A percentile compares a stretch with the other conserved stretches of the same genome.
Evolutionary conservation across 2,888 invertebrate species (phyloP).

Genomic region (Drosophila vallismaia): DNA sequence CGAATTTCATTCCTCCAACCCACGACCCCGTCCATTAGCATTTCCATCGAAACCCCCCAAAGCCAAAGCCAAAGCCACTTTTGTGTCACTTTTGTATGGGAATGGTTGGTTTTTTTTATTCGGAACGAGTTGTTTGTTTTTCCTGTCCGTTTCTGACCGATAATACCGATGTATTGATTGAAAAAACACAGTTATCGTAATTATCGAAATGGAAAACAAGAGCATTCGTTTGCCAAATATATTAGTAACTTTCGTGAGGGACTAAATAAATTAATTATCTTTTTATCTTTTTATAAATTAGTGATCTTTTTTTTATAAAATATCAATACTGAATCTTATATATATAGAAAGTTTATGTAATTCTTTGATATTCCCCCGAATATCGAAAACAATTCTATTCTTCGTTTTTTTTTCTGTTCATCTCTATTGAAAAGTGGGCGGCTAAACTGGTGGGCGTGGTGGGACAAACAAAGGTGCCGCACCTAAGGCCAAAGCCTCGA

Average conservation of each 20-base stretch:
- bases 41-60: background rate
- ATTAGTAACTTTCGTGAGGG: background rate
- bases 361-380: background rate
- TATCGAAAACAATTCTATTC: background rate
- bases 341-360: no score
- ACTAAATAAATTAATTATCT: background rate
- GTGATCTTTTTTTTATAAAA: background rate
- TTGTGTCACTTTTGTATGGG: conserved; percentile 34
- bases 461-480: conserved; percentile 63
- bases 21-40: conserved; percentile 8
- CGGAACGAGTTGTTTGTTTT: background rate
- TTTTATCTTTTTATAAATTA: background rate
- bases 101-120: conserved; percentile 7
- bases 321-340: no score
- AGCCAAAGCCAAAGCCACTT: conserved; percentile 38
- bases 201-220: background rate
- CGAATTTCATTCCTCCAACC: conserved; percentile 2
- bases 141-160: background rate
- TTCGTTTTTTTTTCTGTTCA: background rate
- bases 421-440: conserved; percentile 2
- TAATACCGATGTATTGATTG: conserved; percentile 2
- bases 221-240: background rate
- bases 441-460: conserved; percentile 36
- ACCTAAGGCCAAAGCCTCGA: conserved; percentile 27
- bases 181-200: background rate